Evolutionary conservation across 2,113 vertebrate genomes (phyloP), one percentile per base, ranked within the genome.

Genomic region (Bostrychus sinensis): DNA sequence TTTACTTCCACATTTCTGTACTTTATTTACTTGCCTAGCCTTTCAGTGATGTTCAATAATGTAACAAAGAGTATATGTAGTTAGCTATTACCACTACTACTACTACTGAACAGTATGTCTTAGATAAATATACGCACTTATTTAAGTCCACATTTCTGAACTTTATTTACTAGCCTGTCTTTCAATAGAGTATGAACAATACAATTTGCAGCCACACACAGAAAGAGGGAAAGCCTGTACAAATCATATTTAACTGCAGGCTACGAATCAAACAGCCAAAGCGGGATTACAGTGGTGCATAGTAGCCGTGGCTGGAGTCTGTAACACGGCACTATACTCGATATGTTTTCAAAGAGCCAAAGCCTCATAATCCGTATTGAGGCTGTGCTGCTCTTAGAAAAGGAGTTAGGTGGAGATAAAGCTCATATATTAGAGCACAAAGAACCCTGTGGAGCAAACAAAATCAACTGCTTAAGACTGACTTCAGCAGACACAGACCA

Each of bases 311-410:
- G 60, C 61, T 22, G 19, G 64, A 78, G 42, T 69, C 62, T 75
- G 56, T 43, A 81, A 75, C 70, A 77, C 59, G 67, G 46, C 56
- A 30, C 78, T 71, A 43, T 72, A 62, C 63, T 82, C 64, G 53
- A 73, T 73, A 83, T 73, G 72, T 80, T 88, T 57, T 3, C 54
- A 82, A 74, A 80, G 70, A 76, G 36, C 55, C 72, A 79, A 81
- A 82, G 78, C 86, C 79, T 78, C 75, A 73, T 85, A 79, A 84
- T 88, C 83, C 66, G 38, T 17, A 62, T 30, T 50, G 75, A 67
- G 66, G 60, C 75, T 65, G 13, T 5, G 63, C 79, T 77, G 37
- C 61, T 81, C 70, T 75, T 77, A 84, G 71, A 68, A 65, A n/a
- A 66, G 65, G 79, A 75, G 75, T 75, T 69, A 71, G 60, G 60